Conservation (phyloP, 2,113 vertebrate genomes). For the Gavialis gangeticus region DNA sequence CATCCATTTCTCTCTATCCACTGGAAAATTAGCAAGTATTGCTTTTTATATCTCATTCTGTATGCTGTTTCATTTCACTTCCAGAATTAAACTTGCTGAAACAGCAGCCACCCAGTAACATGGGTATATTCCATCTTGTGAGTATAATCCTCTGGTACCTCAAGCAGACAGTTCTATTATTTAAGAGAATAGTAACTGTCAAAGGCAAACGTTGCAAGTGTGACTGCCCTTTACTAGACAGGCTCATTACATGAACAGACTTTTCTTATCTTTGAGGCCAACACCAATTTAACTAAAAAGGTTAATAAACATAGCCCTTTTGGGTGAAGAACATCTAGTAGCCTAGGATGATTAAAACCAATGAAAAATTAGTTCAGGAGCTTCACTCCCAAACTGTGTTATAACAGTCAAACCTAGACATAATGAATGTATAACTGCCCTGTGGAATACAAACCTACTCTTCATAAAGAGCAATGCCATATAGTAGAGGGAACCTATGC, state of each 20-base stretch:
- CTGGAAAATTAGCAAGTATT: background rate
- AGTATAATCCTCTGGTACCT: background rate
- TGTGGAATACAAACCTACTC: background rate
- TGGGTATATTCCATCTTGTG: background rate
- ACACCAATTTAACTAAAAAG: no score
- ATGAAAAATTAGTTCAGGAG: background rate
- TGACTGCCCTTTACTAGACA: background rate
- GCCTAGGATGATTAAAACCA: background rate
- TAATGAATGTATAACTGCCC: background rate
- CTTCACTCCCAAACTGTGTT: background rate
- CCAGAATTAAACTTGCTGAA: background rate
- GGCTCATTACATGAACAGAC: accelerated
- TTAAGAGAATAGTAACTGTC: background rate
- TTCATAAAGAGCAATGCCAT: background rate
- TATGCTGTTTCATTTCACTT: background rate
- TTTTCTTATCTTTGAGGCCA: background rate
- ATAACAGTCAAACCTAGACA: background rate
- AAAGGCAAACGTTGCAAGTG: background rate
- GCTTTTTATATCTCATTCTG: background rate
- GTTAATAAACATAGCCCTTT: no score
- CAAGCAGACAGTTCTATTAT: background rate
- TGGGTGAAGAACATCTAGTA: no score
- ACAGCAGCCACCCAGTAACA: background rate
- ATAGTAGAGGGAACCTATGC: background rate
- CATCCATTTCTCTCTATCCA: background rate